Conservation (phyloP, 2,113 vertebrate genomes). For the Accipiter cooperii region DNA sequence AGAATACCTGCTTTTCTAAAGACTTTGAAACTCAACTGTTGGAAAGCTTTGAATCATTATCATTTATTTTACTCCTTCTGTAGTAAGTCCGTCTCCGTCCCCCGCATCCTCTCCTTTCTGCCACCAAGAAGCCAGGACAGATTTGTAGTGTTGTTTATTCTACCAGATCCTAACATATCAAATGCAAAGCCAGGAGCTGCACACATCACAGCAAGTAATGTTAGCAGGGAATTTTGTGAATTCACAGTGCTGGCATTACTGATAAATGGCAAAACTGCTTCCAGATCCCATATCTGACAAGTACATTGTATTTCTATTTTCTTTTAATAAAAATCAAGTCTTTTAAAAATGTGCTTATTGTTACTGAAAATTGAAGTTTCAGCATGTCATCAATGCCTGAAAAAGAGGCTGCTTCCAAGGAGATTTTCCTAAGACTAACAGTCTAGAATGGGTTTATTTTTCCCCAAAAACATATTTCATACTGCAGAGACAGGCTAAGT, state of each 20-base stretch:
- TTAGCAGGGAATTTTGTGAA: background rate
- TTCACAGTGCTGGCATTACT: background rate
- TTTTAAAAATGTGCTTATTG: background rate
- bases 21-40: background rate
- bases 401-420: background rate
- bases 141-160: background rate
- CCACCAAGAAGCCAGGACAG: background rate
- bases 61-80: background rate
- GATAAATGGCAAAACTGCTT: background rate
- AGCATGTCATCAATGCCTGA: background rate
- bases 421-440: background rate
- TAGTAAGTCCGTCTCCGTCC: background rate
- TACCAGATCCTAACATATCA: background rate
- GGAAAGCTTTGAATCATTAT: background rate
- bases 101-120: background rate
- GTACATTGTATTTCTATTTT: background rate
- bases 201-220: background rate
- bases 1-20: conserved; percentile 11
- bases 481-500: background rate
- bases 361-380: background rate
- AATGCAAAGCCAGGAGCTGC: background rate
- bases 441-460: background rate
- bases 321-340: background rate
- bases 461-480: rapidly evolving
- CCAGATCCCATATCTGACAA: background rate